A percentile compares a stretch with the other conserved stretches of the same genome.
These are phyloP conservation scores for Acinonyx jubatus DNA, from an alignment of 2,113 vertebrate genomes.

Conservation along the genomic window DNA sequence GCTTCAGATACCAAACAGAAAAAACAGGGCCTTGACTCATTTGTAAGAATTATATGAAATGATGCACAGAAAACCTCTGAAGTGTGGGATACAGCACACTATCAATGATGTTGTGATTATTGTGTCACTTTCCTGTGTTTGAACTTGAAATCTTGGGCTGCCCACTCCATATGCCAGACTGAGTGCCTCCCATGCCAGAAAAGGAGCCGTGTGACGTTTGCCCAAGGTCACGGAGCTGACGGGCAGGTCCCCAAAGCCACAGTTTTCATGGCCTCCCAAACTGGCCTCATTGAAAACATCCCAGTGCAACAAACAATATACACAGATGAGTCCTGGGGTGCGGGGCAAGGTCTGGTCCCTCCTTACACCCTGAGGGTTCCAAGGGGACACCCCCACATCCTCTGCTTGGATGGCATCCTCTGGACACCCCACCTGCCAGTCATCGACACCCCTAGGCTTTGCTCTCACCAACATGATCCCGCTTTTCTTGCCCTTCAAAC, in stretches of 20 bases:
- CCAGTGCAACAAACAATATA: background rate
- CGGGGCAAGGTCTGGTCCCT: no score
- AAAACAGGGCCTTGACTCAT: background rate
- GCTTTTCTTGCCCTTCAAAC: background rate
- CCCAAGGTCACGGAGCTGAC: background rate
- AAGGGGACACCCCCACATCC: background rate
- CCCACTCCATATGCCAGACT: background rate
- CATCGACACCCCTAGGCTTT: background rate
- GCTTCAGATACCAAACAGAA: background rate
- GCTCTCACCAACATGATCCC: background rate
- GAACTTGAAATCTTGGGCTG: background rate
- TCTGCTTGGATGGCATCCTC: background rate
- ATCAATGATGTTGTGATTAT: background rate
- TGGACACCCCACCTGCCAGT: background rate
- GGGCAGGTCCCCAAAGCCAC: background rate
- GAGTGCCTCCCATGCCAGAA: background rate
- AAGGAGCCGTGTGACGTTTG: background rate
- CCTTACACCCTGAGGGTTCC: rapidly evolving
- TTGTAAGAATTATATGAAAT: background rate
- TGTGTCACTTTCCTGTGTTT: background rate
- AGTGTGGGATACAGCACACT: background rate
- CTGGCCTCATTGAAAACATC: background rate
- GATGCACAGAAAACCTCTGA: background rate
- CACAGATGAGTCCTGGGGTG: background rate
- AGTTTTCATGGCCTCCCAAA: background rate